These are phyloP conservation scores for Cliona cf. orientalis DNA, from an alignment of 37 sponge, comb jelly and placozoan species.

Conservation along the genomic window DNA sequence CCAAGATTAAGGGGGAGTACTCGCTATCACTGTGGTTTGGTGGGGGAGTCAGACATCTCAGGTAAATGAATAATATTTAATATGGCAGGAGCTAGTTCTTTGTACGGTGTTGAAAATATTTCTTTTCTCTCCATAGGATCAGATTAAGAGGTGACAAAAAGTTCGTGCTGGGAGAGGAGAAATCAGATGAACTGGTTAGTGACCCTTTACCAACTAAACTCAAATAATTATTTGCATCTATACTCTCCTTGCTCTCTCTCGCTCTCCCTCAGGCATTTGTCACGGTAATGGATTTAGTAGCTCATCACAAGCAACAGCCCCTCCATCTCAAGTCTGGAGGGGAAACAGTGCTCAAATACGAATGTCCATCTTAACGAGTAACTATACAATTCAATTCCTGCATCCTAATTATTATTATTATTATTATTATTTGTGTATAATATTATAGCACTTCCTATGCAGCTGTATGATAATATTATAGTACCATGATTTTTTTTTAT, in stretches of 20 bases:
- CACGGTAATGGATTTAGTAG: slow-evolving; percentile 54
- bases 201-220: background rate
- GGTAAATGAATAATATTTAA: slow-evolving; percentile 31
- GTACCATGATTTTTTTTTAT: background rate
- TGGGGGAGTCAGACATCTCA: slow-evolving; percentile 62
- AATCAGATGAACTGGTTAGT: slow-evolving; percentile 70
- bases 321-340: slow-evolving; percentile 78
- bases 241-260: background rate
- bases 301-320: slow-evolving; percentile 55
- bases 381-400: background rate
- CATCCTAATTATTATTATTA: background rate
- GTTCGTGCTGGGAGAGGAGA: slow-evolving; percentile 78
- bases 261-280: slow-evolving; percentile 53
- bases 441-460: background rate
- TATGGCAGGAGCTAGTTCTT: background rate
- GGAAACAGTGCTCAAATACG: slow-evolving; percentile 48
- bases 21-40: slow-evolving; percentile 65
- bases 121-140: slow-evolving; percentile 40
- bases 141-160: slow-evolving; percentile 48
- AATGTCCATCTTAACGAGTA: slow-evolving; percentile 32
- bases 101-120: background rate
- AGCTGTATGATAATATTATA: background rate
- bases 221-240: background rate
- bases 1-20: slow-evolving; percentile 53
- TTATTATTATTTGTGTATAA: background rate